phyloP scores from a whole-genome alignment of 1,140 invertebrate species.

The Reticulitermes speratus region DNA sequence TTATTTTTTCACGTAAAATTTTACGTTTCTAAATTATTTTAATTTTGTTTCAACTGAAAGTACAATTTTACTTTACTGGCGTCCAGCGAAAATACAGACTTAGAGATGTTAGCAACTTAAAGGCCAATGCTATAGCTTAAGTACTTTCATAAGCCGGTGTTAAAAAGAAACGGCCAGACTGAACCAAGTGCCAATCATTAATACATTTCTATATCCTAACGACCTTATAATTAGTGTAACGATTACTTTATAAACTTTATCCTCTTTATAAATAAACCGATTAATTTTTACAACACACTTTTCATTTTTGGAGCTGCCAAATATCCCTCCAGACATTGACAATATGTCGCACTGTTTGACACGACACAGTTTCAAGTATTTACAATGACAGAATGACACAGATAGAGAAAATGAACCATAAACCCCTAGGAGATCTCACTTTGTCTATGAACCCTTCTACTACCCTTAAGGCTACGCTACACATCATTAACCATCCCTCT shows the following conservation, averaged over 20 bases:
- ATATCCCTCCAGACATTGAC: neutral
- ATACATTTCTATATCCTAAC: too few relatives aligned
- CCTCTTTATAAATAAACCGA: neutral
- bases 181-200: too few relatives aligned
- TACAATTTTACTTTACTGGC: too few relatives aligned
- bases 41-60: too few relatives aligned
- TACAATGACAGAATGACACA: neutral
- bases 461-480: constrained; percentile 9
- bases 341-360: neutral
- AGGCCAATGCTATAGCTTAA: too few relatives aligned
- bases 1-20: too few relatives aligned
- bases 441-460: neutral
- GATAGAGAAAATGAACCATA: neutral
- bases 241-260: neutral
- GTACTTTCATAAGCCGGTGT: too few relatives aligned
- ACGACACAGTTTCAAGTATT: neutral
- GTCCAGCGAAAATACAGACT: too few relatives aligned
- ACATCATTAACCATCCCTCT: constrained; percentile 1
- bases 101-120: too few relatives aligned
- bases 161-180: too few relatives aligned
- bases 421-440: neutral
- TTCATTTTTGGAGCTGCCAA: neutral
- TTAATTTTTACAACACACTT: neutral
- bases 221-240: too few relatives aligned
- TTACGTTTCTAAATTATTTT: too few relatives aligned